Base-by-base conservation (phyloP, 2,888 invertebrate genomes). In the Synanthedon tipuliformis region DNA sequence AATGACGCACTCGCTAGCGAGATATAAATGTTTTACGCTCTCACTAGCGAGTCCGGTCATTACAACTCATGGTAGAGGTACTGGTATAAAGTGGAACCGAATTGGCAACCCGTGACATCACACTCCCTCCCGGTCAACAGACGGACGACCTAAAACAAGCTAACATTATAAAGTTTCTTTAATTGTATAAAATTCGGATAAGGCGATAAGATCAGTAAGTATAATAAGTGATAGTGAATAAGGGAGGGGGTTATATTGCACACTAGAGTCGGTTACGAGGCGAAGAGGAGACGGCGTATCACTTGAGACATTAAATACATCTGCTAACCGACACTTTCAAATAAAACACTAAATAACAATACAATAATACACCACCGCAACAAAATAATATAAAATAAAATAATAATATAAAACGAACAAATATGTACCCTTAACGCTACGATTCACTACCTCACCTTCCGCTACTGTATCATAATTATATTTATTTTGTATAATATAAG, bases 341-440 rank as follows among this genome's bases (percentile, higher is more conserved):
- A 78, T 85, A 85, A 83, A 84, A 86, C 72, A 86, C 86, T 85
- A 86, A 86, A 86, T 85, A 86, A 86, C 86, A 84, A 80, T 76
- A 79, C 71, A 65, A 71, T n/a, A 78, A 27, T 77, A 83, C 74
- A 75, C 73, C 74, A 81, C 67, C 73, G 75, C 79, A 83, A 84
- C 83, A 76, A 80, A 83, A 75, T 68, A 73, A 34, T 34, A 34
- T 34, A 34, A 34, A 34, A 34, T 34, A 34, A n/a, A n/a, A n/a
- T n/a, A n/a, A n/a, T n/a, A n/a, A n/a, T n/a, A 34, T 73, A 71
- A 66, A 71, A 72, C 68, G 73, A 75, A 71, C 69, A 64, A 63
- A 69, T 77, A 78, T 72, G 68, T 45, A 45, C 15, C n/a, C 45
- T 45, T 15, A 45, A n/a, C 4, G 12, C 45, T 49, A 49, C 23